Evolutionary conservation across 2,113 vertebrate species (phyloP).

Genomic region (Gymnorhina tibicen): DNA sequence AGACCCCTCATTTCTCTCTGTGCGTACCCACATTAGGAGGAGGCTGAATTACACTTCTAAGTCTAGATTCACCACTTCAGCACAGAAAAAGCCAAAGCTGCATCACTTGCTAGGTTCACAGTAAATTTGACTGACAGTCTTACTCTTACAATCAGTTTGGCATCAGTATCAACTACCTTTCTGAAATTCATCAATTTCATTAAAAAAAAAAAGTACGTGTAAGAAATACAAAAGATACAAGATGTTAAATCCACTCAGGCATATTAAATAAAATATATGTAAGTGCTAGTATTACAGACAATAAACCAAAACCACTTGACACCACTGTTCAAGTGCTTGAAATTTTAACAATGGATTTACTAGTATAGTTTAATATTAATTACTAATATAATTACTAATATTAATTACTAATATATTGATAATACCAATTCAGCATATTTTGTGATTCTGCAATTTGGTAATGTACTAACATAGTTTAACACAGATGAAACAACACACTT

Average conservation of each 20-base stretch:
- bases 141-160: background rate
- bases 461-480: background rate
- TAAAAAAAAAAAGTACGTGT: accelerated
- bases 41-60: background rate
- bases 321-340: background rate
- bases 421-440: background rate
- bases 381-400: background rate
- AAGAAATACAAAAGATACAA: background rate
- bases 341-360: background rate
- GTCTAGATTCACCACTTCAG: background rate
- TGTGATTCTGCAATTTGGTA: background rate
- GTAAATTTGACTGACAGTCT: background rate
- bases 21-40: background rate
- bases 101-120: background rate
- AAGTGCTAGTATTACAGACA: background rate
- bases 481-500: background rate
- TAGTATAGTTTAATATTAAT: background rate
- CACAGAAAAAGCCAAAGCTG: background rate
- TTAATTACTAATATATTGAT: background rate
- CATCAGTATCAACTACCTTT: background rate
- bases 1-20: background rate
- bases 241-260: background rate
- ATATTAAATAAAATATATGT: background rate
- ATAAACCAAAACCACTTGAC: background rate
- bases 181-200: background rate